Evolutionary conservation across 2,113 vertebrate species (phyloP), one percentile per base, ranked within the genome.

Genomic region (Phyllostomus discolor): DNA sequence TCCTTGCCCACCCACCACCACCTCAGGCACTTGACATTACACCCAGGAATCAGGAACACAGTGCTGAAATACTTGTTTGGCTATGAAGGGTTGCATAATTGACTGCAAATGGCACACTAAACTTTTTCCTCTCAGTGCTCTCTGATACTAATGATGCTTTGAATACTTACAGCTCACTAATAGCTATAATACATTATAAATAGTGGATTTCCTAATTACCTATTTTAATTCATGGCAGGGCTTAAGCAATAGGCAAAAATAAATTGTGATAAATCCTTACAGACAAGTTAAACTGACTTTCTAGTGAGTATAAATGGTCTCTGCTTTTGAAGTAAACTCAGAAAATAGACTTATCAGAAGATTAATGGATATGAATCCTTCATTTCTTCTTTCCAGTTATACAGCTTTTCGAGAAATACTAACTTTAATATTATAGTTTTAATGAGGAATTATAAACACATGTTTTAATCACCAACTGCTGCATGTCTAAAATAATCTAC

Each of bases 71-170:
- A 72, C 88, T 80, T 95, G 50, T 76, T 88, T 95, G 91, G 33
- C 72, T 97, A 96, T 90, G 80, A 91, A 89, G 48, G 9, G 33
- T 35, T 92, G 26, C 26, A 76, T 95, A 94, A 96, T 96, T 96
- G 88, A 86, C 50, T 94, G 16, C 83, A 93, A 97, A 93, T 76
- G 46, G 14, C 59, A 94, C 8, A 41, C 64, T 94, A 82, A 93
- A 89, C 38, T 85, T 92, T 88, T 93, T 70, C 54, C 82, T 90
- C 52, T 93, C 81, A 48, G 62, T 26, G 46, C 5, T 90, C 46
- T 95, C 96, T 83, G 62, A 50, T 85, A 33, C 28, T 96, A 81
- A 95, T 95, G 89, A 96, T 93, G 78, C 35, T 88, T 94, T 93
- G 69, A 89, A 89, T 72, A 84, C 50, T 88, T 94, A 95, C 0